Conservation (phyloP, 1,140 invertebrate species). For the Drosophila navojoa region DNA sequence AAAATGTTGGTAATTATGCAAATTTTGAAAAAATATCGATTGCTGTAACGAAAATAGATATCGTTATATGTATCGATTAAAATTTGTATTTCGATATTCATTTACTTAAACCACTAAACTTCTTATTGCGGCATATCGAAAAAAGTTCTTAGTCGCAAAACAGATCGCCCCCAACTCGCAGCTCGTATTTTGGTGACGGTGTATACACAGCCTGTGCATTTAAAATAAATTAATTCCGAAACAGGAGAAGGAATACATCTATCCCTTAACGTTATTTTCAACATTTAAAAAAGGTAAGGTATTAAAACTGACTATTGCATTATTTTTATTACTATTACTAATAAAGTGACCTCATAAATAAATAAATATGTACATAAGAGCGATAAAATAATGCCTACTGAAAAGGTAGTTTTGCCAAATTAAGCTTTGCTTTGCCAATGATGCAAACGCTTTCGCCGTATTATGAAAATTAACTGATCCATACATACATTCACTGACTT, state of each 20-base stretch:
- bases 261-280: conserved; percentile 29
- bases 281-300: conserved; percentile 53
- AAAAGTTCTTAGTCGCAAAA: conserved; percentile 47
- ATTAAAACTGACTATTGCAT: not conserved
- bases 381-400: conserved; percentile 5
- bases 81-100: not conserved
- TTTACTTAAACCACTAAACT: conserved; percentile 3
- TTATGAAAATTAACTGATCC: conserved; percentile 45
- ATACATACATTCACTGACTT: not conserved
- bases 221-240: conserved; percentile 68
- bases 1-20: not conserved
- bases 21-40: conserved; percentile 12
- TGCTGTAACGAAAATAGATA: not conserved
- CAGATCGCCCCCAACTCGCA: conserved; percentile 37
- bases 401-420: conserved; percentile 3
- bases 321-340: not conserved
- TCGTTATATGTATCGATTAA: not conserved
- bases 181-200: conserved; percentile 23
- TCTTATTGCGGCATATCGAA: conserved; percentile 1
- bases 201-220: conserved; percentile 71
- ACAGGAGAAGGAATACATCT: conserved; percentile 58
- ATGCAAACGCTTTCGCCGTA: conserved; percentile 65
- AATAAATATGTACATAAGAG: not conserved
- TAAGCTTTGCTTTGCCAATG: conserved; percentile 41
- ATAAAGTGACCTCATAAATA: not conserved